A percentile compares a stretch with the other conserved stretches of the same genome.
Evolutionary conservation across 2,113 vertebrate genomes (phyloP).

Genomic region (Xenopus laevis): DNA sequence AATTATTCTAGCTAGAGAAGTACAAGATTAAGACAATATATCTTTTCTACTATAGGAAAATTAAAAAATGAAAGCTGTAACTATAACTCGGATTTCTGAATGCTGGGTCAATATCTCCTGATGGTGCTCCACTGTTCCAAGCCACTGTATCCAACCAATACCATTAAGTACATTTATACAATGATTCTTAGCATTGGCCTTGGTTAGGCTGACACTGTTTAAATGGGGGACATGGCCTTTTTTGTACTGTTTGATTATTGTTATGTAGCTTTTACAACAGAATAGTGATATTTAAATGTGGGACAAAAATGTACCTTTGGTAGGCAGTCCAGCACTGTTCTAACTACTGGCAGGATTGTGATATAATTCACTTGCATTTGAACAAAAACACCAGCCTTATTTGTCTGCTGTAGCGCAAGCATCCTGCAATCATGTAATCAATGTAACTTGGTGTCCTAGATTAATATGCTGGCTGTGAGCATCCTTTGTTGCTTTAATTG

Average conservation of each 20-base stretch:
- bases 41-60: no score
- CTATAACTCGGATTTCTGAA: no score
- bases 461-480: constrained; percentile 2
- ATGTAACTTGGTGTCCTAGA: constrained; percentile 6
- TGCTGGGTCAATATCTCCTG: no score
- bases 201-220: no score
- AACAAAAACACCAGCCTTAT: constrained; percentile 10
- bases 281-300: not conserved
- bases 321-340: not conserved
- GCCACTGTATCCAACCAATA: no score
- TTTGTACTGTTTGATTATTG: no score
- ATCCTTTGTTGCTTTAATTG: constrained; percentile 11
- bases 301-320: not conserved
- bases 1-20: not conserved
- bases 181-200: no score
- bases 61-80: no score
- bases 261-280: not conserved
- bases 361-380: not conserved
- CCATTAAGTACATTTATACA: no score
- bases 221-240: no score
- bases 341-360: constrained; percentile 1
- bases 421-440: constrained; percentile 24
- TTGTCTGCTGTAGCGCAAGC: not conserved
- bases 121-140: no score
- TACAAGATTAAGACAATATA: no score